Conservation (phyloP, 1,140 invertebrate species). For the Pseudobourletiella spinata region DNA sequence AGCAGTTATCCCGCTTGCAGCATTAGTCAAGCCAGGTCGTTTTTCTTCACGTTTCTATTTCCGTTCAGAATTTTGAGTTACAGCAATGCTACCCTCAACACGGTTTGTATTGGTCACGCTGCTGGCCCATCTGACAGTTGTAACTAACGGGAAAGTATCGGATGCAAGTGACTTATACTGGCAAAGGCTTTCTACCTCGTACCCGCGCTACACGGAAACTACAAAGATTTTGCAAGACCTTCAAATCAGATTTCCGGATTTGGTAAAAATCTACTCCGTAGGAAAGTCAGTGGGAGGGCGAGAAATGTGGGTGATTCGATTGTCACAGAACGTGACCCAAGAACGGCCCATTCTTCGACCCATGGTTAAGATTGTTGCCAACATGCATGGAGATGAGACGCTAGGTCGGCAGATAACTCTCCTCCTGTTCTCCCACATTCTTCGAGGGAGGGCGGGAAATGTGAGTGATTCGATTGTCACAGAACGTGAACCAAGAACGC, state of each 20-base stretch:
- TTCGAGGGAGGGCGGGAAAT: slow-evolving; percentile 43
- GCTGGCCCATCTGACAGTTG: slow-evolving; percentile 4
- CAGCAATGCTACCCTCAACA: neutral
- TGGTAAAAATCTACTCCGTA: slow-evolving; percentile 62
- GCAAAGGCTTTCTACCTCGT: slow-evolving; percentile 38
- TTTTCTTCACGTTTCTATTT: too few species aligned
- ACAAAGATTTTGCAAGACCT: slow-evolving; percentile 52
- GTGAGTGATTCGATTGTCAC: slow-evolving; percentile 68
- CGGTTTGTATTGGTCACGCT: neutral
- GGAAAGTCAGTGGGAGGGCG: slow-evolving; percentile 68
- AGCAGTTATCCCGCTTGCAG: too few species aligned
- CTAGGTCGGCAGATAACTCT: slow-evolving; percentile 83
- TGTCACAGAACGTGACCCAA: slow-evolving; percentile 57
- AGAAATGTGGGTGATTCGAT: slow-evolving; percentile 68
- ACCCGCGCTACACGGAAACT: slow-evolving; percentile 58
- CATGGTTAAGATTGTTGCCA: slow-evolving; percentile 92
- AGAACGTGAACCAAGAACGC: slow-evolving; percentile 52
- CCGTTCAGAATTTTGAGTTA: too few species aligned
- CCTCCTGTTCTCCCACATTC: slow-evolving; percentile 71
- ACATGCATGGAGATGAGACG: slow-evolving; percentile 97
- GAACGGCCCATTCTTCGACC: slow-evolving; percentile 56
- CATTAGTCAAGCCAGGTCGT: too few species aligned
- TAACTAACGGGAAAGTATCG: neutral
- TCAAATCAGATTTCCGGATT: slow-evolving; percentile 53
- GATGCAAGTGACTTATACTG: neutral